These are phyloP conservation scores for Ctenoplectra terminalis DNA, from an alignment of 1,140 invertebrate species.

Conservation along the genomic window DNA sequence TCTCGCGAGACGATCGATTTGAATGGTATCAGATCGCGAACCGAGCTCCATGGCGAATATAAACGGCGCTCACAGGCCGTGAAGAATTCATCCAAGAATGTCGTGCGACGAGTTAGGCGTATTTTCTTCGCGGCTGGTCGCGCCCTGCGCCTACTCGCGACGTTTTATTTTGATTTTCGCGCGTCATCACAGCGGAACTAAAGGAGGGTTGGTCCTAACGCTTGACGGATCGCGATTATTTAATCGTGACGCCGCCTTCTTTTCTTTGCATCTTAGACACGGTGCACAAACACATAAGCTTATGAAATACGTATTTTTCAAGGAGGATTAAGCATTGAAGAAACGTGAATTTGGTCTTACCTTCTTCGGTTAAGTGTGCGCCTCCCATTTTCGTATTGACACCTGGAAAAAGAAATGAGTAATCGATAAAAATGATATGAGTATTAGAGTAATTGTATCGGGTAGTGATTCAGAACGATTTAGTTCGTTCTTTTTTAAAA, in stretches of 20 bases:
- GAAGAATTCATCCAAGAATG: conserved; percentile 70
- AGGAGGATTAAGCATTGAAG: no score
- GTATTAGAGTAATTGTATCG: not conserved
- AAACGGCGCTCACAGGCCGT: conserved; percentile 62
- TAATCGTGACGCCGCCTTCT: conserved; percentile 41
- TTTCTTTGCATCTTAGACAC: not conserved
- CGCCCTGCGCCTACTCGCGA: conserved; percentile 35
- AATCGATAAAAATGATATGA: not conserved
- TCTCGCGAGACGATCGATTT: conserved; percentile 66
- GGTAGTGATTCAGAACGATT: not conserved
- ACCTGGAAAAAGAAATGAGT: conserved; percentile 75
- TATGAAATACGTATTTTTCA: conserved; percentile 21
- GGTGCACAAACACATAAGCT: not conserved
- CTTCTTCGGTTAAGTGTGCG: conserved; percentile 83
- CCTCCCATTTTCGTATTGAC: conserved; percentile 82
- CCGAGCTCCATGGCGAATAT: conserved; percentile 48
- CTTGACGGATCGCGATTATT: conserved; percentile 47
- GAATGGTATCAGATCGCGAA: conserved; percentile 66
- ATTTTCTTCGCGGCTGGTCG: conserved; percentile 56
- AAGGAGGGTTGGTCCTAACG: conserved; percentile 50
- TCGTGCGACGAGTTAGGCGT: conserved; percentile 63
- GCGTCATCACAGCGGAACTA: conserved; percentile 51
- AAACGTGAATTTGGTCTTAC: no score
- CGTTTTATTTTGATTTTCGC: conserved; percentile 39
- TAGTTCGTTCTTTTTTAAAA: no score